These are phyloP conservation scores for Pygoscelis antarcticus DNA, from an alignment of 2,113 vertebrate genomes.

Conservation along the genomic window DNA sequence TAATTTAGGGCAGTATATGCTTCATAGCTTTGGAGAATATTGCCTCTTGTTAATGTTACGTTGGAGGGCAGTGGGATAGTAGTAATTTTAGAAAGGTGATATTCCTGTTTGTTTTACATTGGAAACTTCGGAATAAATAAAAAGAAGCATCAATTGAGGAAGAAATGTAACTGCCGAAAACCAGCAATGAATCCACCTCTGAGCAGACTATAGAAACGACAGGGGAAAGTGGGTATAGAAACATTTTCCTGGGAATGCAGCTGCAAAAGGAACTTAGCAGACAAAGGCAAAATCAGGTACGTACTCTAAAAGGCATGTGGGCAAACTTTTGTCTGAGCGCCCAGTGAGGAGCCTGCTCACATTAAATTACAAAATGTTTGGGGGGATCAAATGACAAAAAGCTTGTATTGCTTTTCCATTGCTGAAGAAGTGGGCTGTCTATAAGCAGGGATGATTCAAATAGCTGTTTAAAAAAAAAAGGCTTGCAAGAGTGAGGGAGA, in stretches of 20 bases:
- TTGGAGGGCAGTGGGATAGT: conserved; percentile 69
- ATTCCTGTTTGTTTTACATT: conserved; percentile 73
- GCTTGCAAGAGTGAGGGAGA: background rate
- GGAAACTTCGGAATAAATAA: conserved; percentile 77
- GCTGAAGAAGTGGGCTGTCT: conserved; percentile 1
- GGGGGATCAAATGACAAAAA: conserved; percentile 18
- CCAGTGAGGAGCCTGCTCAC: background rate
- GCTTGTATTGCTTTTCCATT: conserved; percentile 38
- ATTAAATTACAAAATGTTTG: conserved; percentile 5
- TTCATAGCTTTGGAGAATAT: conserved; percentile 79
- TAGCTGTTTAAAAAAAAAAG: background rate
- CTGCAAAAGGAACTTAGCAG: background rate
- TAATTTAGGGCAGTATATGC: conserved; percentile 80
- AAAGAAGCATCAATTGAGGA: conserved; percentile 48
- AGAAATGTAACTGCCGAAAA: conserved; percentile 53
- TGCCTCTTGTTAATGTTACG: conserved; percentile 74
- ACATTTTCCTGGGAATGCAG: conserved; percentile 36
- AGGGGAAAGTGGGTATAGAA: conserved; percentile 6
- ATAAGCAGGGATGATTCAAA: background rate
- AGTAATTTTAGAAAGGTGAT: conserved; percentile 75
- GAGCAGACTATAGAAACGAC: conserved; percentile 25
- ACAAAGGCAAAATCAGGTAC: conserved; percentile 43
- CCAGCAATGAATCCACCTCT: conserved; percentile 61
- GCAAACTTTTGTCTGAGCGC: conserved; percentile 13
- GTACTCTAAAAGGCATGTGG: background rate